Evolutionary conservation across 2,888 invertebrate genomes (phyloP).

Genomic region (Ectropis crepuscularia): DNA sequence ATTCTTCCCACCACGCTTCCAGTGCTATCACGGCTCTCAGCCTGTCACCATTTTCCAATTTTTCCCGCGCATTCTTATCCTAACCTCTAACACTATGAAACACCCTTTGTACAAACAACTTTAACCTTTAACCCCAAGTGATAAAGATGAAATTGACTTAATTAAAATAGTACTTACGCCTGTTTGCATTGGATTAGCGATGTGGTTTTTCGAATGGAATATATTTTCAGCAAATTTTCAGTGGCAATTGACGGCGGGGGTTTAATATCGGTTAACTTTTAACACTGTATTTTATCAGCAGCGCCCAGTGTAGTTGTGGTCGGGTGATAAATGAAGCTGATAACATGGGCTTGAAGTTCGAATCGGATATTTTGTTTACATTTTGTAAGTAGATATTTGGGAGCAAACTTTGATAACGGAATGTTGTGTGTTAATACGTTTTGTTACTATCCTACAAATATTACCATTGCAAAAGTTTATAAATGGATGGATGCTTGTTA

Average conservation of each 20-base stretch:
- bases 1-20: constrained; percentile 63
- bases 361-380: neutral
- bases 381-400: neutral
- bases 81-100: constrained; percentile 40
- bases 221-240: constrained; percentile 58
- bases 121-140: constrained; percentile 35
- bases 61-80: constrained; percentile 63
- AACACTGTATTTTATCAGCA: constrained; percentile 47
- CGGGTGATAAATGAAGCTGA: constrained; percentile 47
- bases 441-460: no score
- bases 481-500: no score
- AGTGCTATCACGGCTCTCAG: constrained; percentile 83
- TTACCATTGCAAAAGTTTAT: no score
- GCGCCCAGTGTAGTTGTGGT: constrained; percentile 54
- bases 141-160: constrained; percentile 25
- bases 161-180: constrained; percentile 42
- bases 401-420: no score
- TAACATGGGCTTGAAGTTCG: constrained; percentile 22
- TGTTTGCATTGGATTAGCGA: constrained; percentile 60
- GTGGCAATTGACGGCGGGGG: constrained; percentile 65
- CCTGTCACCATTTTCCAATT: constrained; percentile 80
- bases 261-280: constrained; percentile 63
- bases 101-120: constrained; percentile 26
- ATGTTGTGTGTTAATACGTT: no score
- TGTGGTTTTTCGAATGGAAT: constrained; percentile 80